Percentiles rank a stretch among this genome's conserved stretches.
phyloP scores from a whole-genome alignment of 1,140 invertebrate genomes.

The Hyles euphorbiae region DNA sequence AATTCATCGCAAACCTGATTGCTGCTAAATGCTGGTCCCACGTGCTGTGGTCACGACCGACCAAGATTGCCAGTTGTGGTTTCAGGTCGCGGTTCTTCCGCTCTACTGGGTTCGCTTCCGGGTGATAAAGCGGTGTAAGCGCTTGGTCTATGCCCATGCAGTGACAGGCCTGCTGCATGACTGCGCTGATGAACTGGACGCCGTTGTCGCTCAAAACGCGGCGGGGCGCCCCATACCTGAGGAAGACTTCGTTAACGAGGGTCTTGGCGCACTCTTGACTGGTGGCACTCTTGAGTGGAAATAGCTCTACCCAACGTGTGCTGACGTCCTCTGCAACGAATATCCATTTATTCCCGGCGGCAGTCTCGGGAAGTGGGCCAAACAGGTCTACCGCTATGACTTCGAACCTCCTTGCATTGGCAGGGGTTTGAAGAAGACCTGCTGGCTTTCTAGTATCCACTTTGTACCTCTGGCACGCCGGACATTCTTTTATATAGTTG shows the following conservation, averaged over 20 bases:
- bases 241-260: constrained; percentile 19
- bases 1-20: constrained; percentile 8
- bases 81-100: constrained; percentile 13
- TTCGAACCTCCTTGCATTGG: constrained; percentile 27
- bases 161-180: too few species aligned
- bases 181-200: not conserved
- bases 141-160: not conserved
- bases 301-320: constrained; percentile 25
- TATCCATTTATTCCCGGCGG: constrained; percentile 11
- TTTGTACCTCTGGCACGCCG: constrained; percentile 35
- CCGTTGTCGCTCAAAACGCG: constrained; percentile 37
- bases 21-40: constrained; percentile 2
- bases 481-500: constrained; percentile 27
- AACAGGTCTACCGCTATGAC: constrained; percentile 32
- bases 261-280: constrained; percentile 30
- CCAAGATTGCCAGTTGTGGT: constrained; percentile 6
- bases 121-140: constrained; percentile 9
- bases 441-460: constrained; percentile 32
- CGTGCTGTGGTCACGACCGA: not conserved
- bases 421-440: constrained; percentile 29
- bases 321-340: constrained; percentile 17
- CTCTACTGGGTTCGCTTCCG: constrained; percentile 11
- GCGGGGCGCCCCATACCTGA: constrained; percentile 26
- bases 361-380: constrained; percentile 14
- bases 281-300: constrained; percentile 29